Conservation (phyloP, 2,113 vertebrate species). For the Corapipo altera region DNA sequence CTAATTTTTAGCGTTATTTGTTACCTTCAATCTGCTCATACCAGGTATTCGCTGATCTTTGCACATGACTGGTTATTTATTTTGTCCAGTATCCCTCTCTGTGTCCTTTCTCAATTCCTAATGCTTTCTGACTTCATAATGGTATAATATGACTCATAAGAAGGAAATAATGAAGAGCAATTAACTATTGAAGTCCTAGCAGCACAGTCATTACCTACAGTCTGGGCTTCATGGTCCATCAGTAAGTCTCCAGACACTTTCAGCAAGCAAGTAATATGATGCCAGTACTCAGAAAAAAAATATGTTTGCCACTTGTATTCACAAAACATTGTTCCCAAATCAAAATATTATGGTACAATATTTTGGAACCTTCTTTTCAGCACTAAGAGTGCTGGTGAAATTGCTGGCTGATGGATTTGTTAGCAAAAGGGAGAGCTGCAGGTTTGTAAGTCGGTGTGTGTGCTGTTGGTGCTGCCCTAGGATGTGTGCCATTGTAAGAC, state of each 20-base stretch:
- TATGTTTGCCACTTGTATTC: neutral
- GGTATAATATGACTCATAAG: neutral
- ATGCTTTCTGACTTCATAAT: constrained; percentile 23
- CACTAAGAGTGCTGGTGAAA: neutral
- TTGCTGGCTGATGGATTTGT: neutral
- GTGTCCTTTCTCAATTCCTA: neutral
- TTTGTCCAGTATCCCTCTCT: neutral
- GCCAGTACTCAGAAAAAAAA: neutral
- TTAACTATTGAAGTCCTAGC: neutral
- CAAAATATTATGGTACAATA: neutral
- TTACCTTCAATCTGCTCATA: neutral
- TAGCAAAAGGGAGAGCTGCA: neutral
- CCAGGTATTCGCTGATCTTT: neutral
- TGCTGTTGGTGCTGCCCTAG: neutral
- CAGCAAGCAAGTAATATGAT: neutral
- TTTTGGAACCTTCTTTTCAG: neutral
- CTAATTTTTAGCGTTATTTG: neutral
- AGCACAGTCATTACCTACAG: neutral
- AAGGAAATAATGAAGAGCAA: constrained; percentile 16
- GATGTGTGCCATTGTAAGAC: neutral
- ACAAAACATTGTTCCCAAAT: neutral
- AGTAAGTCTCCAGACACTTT: neutral
- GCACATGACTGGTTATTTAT: neutral
- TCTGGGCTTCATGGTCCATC: neutral
- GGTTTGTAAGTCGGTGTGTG: neutral